phyloP scores from a whole-genome alignment of 2,888 invertebrate genomes.

The Apotomis turbidana region DNA sequence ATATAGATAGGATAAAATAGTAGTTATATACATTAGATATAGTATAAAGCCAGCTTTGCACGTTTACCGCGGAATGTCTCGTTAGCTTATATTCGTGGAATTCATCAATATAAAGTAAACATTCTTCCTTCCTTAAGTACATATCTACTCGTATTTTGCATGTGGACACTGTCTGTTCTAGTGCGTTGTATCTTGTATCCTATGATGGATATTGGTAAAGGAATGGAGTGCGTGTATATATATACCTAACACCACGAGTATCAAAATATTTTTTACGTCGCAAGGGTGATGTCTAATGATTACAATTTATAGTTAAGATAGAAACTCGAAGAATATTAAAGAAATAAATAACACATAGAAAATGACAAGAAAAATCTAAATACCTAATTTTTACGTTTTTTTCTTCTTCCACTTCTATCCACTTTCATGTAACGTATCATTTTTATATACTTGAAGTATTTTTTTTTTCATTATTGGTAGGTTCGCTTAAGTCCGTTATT shows the following conservation, averaged over 20 bases:
- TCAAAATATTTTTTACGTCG: not conserved
- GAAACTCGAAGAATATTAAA: too few relatives aligned
- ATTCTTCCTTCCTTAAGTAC: not conserved
- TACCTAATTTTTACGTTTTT: too few relatives aligned
- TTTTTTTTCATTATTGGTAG: too few relatives aligned
- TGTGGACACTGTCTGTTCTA: not conserved
- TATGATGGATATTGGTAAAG: too few relatives aligned
- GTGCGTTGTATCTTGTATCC: too few relatives aligned
- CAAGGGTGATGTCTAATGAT: not conserved
- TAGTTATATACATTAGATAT: slow-evolving; percentile 23
- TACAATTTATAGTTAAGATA: too few relatives aligned
- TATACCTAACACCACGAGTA: not conserved
- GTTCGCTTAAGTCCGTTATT: too few relatives aligned
- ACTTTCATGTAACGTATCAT: too few relatives aligned
- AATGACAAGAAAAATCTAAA: too few relatives aligned
- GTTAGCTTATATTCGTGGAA: not conserved
- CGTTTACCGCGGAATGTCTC: not conserved
- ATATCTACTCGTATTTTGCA: not conserved
- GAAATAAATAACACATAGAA: too few relatives aligned
- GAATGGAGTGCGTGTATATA: not conserved
- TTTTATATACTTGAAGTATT: too few relatives aligned
- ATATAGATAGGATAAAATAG: slow-evolving; percentile 45
- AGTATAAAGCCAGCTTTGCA: not conserved
- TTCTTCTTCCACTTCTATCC: too few relatives aligned
- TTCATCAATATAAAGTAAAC: not conserved